Evolutionary conservation across 2,888 invertebrate species (phyloP).

Genomic region (Gerosis bhagava): DNA sequence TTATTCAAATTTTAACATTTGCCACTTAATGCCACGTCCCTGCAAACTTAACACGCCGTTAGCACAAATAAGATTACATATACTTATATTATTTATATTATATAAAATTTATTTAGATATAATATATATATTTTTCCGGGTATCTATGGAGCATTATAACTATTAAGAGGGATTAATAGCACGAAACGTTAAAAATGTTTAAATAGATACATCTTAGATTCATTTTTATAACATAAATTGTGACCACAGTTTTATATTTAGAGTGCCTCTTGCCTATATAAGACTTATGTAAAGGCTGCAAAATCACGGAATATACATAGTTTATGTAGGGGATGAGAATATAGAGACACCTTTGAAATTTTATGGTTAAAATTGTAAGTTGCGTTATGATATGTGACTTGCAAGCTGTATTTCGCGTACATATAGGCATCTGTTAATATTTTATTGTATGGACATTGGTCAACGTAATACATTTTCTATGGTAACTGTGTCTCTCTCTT

Average conservation of each 20-base stretch:
- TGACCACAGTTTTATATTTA: constrained; percentile 84
- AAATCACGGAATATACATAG: constrained; percentile 80
- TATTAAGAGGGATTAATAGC: constrained; percentile 66
- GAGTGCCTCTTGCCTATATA: constrained; percentile 85
- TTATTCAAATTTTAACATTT: constrained; percentile 83
- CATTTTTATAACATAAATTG: constrained; percentile 77
- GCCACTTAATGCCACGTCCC: constrained; percentile 68
- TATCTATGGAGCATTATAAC: constrained; percentile 64
- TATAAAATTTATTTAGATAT: constrained; percentile 44
- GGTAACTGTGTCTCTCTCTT: too few species aligned
- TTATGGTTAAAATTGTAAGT: constrained; percentile 83
- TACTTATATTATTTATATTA: constrained; percentile 34
- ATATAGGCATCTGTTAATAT: too few species aligned
- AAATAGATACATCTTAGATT: constrained; percentile 71
- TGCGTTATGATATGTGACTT: constrained; percentile 81
- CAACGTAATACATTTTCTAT: too few species aligned
- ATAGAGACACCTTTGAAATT: constrained; percentile 68
- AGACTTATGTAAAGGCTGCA: constrained; percentile 83
- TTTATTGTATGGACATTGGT: too few species aligned
- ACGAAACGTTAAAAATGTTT: constrained; percentile 70
- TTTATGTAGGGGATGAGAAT: constrained; percentile 71
- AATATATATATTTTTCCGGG: constrained; percentile 54
- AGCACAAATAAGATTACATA: constrained; percentile 67
- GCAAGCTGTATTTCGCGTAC: constrained; percentile 31
- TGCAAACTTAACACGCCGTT: constrained; percentile 72